These are phyloP conservation scores for Creontiades dilutus DNA, from an alignment of 2,888 invertebrate species.

Conservation along the genomic window DNA sequence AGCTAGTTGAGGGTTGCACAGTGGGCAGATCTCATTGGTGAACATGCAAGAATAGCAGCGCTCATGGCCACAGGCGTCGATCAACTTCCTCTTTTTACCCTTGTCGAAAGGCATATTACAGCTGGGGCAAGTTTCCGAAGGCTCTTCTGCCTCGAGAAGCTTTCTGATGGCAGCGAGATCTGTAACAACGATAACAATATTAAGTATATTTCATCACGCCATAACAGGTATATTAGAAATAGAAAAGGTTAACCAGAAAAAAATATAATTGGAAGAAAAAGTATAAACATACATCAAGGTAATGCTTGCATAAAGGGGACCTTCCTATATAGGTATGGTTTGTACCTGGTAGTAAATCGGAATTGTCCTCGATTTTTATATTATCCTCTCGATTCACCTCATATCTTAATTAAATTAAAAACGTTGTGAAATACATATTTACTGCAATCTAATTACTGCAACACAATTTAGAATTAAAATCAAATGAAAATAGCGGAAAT, in stretches of 20 bases:
- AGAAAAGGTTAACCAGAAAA: background rate
- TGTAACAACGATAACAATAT: slow-evolving; percentile 79
- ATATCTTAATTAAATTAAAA: too few relatives aligned
- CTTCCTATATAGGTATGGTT: too few relatives aligned
- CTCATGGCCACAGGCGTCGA: slow-evolving; percentile 97
- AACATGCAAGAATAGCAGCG: slow-evolving; percentile 97
- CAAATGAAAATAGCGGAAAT: too few relatives aligned
- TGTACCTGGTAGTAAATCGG: too few relatives aligned
- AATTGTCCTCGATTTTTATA: too few relatives aligned
- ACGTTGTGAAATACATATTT: too few relatives aligned
- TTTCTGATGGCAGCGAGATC: slow-evolving; percentile 91
- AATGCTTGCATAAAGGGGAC: too few relatives aligned
- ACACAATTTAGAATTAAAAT: too few relatives aligned
- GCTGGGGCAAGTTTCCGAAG: slow-evolving; percentile 85
- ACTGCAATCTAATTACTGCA: too few relatives aligned
- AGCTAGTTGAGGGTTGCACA: slow-evolving; percentile 82
- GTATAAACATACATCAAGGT: too few relatives aligned
- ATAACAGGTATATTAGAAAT: background rate
- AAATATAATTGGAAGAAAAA: too few relatives aligned
- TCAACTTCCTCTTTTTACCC: slow-evolving; percentile 96
- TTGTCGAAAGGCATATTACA: slow-evolving; percentile 97
- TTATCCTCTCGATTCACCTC: too few relatives aligned
- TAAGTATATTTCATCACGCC: background rate
- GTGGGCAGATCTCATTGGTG: slow-evolving; percentile 93
- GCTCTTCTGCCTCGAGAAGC: slow-evolving; percentile 81